Evolutionary conservation across 2,888 invertebrate species (phyloP).

Genomic region (Noctua fimbriata): DNA sequence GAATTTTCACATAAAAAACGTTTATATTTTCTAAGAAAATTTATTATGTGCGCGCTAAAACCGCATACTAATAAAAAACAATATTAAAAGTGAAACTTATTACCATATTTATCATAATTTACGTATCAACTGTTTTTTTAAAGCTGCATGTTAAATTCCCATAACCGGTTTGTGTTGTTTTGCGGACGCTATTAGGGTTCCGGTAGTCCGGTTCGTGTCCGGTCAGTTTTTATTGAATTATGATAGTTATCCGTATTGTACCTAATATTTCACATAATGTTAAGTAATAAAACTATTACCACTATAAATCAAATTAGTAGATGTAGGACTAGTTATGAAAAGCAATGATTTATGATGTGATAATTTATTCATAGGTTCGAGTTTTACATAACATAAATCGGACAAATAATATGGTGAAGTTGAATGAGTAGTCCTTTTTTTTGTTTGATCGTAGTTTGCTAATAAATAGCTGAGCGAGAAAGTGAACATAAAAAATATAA

Average conservation of each 20-base stretch:
- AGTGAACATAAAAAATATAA: neutral
- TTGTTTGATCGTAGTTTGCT: neutral
- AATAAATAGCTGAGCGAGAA: neutral
- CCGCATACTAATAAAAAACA: constrained; percentile 18
- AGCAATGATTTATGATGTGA: neutral
- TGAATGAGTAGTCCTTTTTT: too few species aligned
- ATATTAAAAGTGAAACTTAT: constrained; percentile 42
- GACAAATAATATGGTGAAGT: neutral
- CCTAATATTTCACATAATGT: constrained; percentile 11
- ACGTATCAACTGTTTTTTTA: constrained; percentile 27
- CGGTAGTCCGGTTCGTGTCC: constrained; percentile 29
- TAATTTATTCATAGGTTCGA: constrained; percentile 19
- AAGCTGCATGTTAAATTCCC: constrained; percentile 38
- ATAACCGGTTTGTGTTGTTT: constrained; percentile 45
- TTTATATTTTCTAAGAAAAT: neutral
- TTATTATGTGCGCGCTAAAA: constrained; percentile 11
- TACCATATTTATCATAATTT: constrained; percentile 40
- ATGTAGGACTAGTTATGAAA: constrained; percentile 3
- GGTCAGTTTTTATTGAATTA: constrained; percentile 38
- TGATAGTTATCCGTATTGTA: constrained; percentile 32
- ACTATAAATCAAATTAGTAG: neutral
- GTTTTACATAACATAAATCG: constrained; percentile 10
- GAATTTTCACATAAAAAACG: constrained; percentile 12
- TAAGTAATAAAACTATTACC: constrained; percentile 10
- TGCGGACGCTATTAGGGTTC: constrained; percentile 35